These are phyloP conservation scores for Nephrotoma guestfalica DNA, from an alignment of 2,888 invertebrate species.

Conservation along the genomic window DNA sequence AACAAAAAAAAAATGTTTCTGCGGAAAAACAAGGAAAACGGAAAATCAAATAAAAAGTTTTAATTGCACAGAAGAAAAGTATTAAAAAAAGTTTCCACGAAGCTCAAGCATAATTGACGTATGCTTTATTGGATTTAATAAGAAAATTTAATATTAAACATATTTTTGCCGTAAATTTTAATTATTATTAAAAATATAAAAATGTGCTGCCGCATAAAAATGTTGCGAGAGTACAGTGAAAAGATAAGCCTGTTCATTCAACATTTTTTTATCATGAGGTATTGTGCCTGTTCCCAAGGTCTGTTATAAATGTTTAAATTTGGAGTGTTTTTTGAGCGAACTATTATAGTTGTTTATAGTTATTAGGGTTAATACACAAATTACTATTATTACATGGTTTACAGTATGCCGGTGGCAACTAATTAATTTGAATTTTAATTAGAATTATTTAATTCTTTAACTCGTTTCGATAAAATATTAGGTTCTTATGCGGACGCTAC, in stretches of 20 bases:
- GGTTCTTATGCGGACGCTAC: too few species aligned
- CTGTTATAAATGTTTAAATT: too few species aligned
- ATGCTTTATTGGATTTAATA: background rate
- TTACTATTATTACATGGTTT: too few species aligned
- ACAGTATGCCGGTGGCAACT: too few species aligned
- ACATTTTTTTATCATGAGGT: background rate
- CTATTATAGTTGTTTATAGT: too few species aligned
- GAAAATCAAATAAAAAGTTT: background rate
- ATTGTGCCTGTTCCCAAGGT: too few species aligned
- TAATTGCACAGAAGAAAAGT: background rate
- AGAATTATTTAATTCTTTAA: too few species aligned
- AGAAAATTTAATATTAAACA: background rate
- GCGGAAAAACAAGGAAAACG: background rate
- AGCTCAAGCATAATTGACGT: background rate
- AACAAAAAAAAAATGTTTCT: background rate
- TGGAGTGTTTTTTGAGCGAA: too few species aligned
- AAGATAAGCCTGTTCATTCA: background rate
- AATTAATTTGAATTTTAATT: too few species aligned
- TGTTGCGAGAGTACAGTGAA: background rate
- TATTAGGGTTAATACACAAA: too few species aligned
- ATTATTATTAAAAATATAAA: background rate
- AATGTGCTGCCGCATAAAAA: background rate
- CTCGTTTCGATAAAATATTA: too few species aligned
- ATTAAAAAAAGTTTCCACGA: background rate
- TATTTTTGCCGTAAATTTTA: background rate